Evolutionary conservation across 1,140 invertebrate species (phyloP), one percentile per base, ranked within the genome.

Genomic region (Drosophila novamexicana): DNA sequence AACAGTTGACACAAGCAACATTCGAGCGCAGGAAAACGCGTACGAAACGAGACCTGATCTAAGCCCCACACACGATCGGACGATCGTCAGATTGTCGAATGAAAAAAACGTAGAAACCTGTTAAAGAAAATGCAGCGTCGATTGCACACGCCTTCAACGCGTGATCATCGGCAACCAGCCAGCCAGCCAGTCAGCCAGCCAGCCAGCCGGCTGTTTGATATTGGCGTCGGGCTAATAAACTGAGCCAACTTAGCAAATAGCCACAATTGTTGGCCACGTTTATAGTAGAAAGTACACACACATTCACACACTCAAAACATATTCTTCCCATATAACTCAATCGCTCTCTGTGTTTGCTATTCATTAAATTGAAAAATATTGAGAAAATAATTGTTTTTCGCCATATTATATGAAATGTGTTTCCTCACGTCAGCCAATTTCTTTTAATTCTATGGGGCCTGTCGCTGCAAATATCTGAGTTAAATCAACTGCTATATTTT

Each of bases 61-160:
- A 44, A 34, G 58, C 54, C 70, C 65, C 77, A 64, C 65, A 57
- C 62, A 70, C 75, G 61, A 77, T 74, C 81, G 71, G 58, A 45
- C 45, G 61, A 68, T 54, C 61, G 61, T 32, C 10, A 14, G 57
- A 45, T 34, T 50, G 29, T 16, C 50, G 50, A 56, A 34, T 3
- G 7, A 53, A 57, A 82, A 56, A 75, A 18, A 0, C 4, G 10
- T 36, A 7, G 47, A 82, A 82, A 88, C 83, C 83, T 89, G 83
- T 88, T 88, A 58, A 89, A 80, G 84, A 89, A 88, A 88, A 88
- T 88, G 83, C 83, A 89, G 75, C 67, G 52, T 44, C 61, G 49
- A 67, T 56, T 64, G 77, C 72, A 61, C 83, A 88, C 82, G 84
- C 84, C 76, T 69, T 75, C 76, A 44, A 77, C 68, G 82, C 82